Percentiles rank a stretch among this genome's conserved stretches.
Evolutionary conservation across 2,113 vertebrate species (phyloP).

Genomic region (Shinisaurus crocodilurus): DNA sequence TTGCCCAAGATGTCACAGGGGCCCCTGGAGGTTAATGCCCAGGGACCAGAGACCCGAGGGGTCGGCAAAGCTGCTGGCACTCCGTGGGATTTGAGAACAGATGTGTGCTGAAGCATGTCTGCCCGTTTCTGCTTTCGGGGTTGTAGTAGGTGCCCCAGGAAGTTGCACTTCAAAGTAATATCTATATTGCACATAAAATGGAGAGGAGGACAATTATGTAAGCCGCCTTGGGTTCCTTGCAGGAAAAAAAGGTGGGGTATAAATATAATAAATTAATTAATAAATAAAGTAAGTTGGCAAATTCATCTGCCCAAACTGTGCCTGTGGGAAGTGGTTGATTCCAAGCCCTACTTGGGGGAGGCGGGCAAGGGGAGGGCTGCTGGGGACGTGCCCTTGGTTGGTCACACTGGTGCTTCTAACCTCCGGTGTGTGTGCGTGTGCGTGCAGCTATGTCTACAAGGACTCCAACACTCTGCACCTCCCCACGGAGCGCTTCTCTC

Average conservation of each 20-base stretch:
- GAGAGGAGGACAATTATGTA: too few relatives aligned
- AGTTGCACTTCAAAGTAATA: background rate
- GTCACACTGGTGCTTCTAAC: slow-evolving; percentile 47
- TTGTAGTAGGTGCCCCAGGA: background rate
- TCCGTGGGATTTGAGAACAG: too few relatives aligned
- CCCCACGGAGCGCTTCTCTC: slow-evolving; percentile 98
- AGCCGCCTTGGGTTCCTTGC: too few relatives aligned
- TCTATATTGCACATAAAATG: background rate
- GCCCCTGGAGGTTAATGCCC: background rate
- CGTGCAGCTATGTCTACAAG: slow-evolving; percentile 93
- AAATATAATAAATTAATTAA: too few relatives aligned
- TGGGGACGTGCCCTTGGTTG: background rate
- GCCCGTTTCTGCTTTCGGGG: background rate
- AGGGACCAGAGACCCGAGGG: background rate
- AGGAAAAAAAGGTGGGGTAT: too few relatives aligned
- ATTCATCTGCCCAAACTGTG: background rate
- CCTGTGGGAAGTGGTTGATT: background rate
- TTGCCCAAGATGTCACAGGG: background rate
- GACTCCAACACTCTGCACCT: slow-evolving; percentile 98
- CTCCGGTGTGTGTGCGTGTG: slow-evolving; percentile 14
- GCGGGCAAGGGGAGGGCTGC: background rate
- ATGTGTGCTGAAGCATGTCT: background rate
- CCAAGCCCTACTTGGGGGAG: background rate
- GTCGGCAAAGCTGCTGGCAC: background rate
- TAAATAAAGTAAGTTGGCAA: too few relatives aligned